phyloP scores from a whole-genome alignment of 2,797 vertebrate genomes.

The Geotrypetes seraphini region DNA sequence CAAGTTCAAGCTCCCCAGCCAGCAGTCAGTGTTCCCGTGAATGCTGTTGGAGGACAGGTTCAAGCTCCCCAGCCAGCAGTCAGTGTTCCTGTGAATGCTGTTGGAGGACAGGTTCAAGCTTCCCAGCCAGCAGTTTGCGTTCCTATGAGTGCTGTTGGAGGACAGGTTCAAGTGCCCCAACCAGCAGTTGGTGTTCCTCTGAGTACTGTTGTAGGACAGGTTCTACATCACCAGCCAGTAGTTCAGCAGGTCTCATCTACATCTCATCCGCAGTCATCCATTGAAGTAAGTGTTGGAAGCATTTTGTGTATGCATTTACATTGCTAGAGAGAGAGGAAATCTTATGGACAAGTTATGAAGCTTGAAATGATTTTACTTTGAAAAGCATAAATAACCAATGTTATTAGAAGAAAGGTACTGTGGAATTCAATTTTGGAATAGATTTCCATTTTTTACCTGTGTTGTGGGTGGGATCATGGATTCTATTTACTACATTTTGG shows the following conservation, averaged over 20 bases:
- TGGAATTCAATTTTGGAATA: too few species aligned
- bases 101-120: constrained; percentile 56
- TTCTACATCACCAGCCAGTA: constrained; percentile 51
- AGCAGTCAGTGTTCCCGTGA: constrained; percentile 38
- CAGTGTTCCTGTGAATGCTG: constrained; percentile 48
- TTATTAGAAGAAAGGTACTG: too few species aligned
- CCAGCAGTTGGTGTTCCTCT: constrained; percentile 44
- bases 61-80: constrained; percentile 47
- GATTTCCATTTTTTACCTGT: too few species aligned
- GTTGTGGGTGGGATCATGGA: too few species aligned
- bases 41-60: too few species aligned
- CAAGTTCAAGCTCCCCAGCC: constrained; percentile 52
- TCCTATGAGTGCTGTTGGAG: constrained; percentile 49
- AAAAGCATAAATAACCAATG: too few species aligned
- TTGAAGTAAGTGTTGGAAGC: constrained; percentile 57
- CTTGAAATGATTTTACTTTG: too few species aligned
- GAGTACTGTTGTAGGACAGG: too few species aligned
- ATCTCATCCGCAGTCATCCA: constrained; percentile 44
- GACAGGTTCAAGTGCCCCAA: constrained; percentile 53
- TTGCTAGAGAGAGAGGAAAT: too few species aligned
- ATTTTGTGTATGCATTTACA: too few species aligned
- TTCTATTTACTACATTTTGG: too few species aligned
- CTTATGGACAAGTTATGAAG: too few species aligned
- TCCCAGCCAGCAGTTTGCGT: constrained; percentile 46
- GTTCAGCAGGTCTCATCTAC: constrained; percentile 41